Percentiles rank a stretch among this genome's conserved stretches.
phyloP scores from a whole-genome alignment of 2,888 invertebrate species.

The Mimachlamys varia region DNA sequence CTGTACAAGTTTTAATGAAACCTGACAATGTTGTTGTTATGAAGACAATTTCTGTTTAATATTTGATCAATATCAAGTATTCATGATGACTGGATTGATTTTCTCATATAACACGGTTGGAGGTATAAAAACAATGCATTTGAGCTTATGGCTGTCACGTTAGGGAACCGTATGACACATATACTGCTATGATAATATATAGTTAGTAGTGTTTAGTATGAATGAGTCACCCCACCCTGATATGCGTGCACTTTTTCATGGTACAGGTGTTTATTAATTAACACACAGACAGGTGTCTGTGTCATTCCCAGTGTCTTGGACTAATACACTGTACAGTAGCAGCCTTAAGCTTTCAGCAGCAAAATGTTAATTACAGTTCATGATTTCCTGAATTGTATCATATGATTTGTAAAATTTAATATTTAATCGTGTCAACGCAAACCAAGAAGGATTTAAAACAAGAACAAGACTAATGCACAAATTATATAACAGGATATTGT shows the following conservation, averaged over 20 bases:
- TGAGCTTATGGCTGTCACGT: not conserved
- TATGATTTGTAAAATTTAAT: too few species aligned
- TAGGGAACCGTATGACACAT: not conserved
- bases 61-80: not conserved
- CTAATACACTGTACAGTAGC: not conserved
- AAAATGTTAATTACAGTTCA: too few species aligned
- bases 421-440: too few species aligned
- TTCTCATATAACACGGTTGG: not conserved
- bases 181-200: not conserved
- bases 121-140: not conserved
- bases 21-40: not conserved
- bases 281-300: not conserved
- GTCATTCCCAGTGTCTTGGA: not conserved
- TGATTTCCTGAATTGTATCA: too few species aligned
- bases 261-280: not conserved
- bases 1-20: not conserved
- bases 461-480: too few species aligned
- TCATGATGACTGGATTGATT: constrained; percentile 17
- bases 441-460: too few species aligned
- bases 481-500: too few species aligned
- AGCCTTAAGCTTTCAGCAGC: not conserved
- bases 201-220: not conserved
- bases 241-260: not conserved
- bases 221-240: not conserved
- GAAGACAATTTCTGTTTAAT: not conserved